Conservation (phyloP, 2,113 vertebrate genomes). For the Bothrops jararaca region DNA sequence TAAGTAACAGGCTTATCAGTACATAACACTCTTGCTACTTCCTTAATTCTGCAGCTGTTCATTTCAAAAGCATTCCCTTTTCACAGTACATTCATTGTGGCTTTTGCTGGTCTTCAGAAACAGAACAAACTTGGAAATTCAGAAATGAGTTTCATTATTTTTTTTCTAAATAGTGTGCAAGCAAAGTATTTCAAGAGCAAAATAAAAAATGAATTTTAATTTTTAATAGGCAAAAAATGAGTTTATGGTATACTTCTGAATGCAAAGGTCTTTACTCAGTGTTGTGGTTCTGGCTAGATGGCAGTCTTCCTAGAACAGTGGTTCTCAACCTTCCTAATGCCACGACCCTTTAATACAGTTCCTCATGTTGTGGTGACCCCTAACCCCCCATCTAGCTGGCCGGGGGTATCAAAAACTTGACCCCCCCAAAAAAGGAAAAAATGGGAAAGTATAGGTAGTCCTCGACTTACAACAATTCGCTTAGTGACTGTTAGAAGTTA, state of each 20-base stretch:
- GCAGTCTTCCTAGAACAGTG: neutral
- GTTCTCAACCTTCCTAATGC: too few relatives aligned
- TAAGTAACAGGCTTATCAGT: neutral
- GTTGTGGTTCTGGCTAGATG: neutral
- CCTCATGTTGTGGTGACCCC: too few relatives aligned
- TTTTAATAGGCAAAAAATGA: neutral
- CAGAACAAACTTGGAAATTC: neutral
- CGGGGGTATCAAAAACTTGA: too few relatives aligned
- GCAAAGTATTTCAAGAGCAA: neutral
- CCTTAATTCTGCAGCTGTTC: neutral
- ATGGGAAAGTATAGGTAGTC: too few relatives aligned
- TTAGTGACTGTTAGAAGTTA: too few relatives aligned
- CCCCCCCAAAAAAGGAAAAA: too few relatives aligned
- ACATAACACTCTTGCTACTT: neutral
- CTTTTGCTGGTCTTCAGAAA: neutral
- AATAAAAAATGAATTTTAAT: neutral
- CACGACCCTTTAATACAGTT: too few relatives aligned
- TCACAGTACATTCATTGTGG: neutral
- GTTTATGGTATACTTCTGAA: neutral
- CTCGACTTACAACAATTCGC: too few relatives aligned
- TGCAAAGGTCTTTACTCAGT: neutral
- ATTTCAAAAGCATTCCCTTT: neutral
- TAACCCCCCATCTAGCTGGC: too few relatives aligned
- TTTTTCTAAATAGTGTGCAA: neutral
- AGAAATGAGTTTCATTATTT: neutral